A percentile compares a stretch with the other conserved stretches of the same genome.
Evolutionary conservation across 2,113 vertebrate species (phyloP).

Genomic region (Misgurnus mizolepis): DNA sequence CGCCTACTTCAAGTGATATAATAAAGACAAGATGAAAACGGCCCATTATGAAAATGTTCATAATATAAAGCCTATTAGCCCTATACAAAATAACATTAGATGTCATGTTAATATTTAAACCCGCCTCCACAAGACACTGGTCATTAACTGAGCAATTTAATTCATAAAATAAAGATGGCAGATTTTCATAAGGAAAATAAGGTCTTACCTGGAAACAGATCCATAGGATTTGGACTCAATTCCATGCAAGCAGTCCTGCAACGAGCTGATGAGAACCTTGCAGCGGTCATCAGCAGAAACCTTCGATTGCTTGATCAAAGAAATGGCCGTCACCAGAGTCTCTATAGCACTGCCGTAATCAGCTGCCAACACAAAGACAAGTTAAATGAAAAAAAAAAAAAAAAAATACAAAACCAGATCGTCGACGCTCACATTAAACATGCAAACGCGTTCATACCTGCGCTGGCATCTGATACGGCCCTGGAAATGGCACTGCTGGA

Average conservation of each 20-base stretch:
- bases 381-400: background rate
- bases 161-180: background rate
- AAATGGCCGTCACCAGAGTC: conserved; percentile 98
- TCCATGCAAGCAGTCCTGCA: conserved; percentile 98
- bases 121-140: too few relatives aligned
- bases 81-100: too few relatives aligned
- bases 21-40: conserved; percentile 63
- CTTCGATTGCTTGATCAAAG: conserved; percentile 98
- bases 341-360: conserved; percentile 99
- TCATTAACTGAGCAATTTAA: background rate
- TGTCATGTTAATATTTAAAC: too few relatives aligned
- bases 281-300: conserved; percentile 98
- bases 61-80: too few relatives aligned
- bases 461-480: conserved; percentile 97
- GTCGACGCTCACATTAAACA: background rate
- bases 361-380: conserved; percentile 70
- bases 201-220: conserved; percentile 87
- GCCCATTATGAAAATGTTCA: too few relatives aligned
- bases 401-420: background rate
- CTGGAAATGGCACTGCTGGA: conserved; percentile 98
- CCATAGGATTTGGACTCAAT: conserved; percentile 99
- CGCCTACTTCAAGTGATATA: conserved; percentile 78
- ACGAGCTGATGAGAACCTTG: conserved; percentile 98
- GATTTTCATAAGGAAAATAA: background rate
- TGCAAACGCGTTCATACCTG: conserved; percentile 73